Base-by-base conservation (phyloP, 2,797 vertebrate genomes). In the Ataeniobius toweri region DNA sequence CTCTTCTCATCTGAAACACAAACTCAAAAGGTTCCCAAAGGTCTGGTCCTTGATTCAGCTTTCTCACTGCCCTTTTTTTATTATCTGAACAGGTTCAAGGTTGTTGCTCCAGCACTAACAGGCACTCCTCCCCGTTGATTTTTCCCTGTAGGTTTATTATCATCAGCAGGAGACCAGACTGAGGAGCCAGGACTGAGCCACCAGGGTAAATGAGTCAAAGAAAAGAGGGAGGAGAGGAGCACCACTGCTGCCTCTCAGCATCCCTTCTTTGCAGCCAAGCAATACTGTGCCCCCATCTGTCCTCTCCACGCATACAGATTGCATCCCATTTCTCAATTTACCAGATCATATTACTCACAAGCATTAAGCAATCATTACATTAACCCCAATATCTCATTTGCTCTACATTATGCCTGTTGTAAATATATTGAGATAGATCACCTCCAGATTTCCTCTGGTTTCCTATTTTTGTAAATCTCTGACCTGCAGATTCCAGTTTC, bases 71-170 rank as follows among this genome's bases (percentile, higher is more conserved):
- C 95, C 93, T 96, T 85, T 95, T 95, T 96, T 94, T 95, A 80
- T 82, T 93, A 76, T 92, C 96, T 96, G 88, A 89, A 94, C 97
- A 97, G 97, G 96, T 93, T 89, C 89, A 77, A 82, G 87, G 90
- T 92, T 93, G 90, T 91, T 88, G 88, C 91, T 89, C 90, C 89
- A 86, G 90, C 91, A 95, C 98, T 99, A 99, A 99, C 96, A 96
- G 96, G 95, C 97, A 88, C 96, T 98, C 98, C 98, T 98, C 98
- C 98, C 97, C 97, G 0, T 98, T 99, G 98, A 97, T 99, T 98
- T 99, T 98, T 99, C 96, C 99, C 96, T 94, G 95, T 99, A 99
- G 98, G 98, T 98, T 99, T 98, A 98, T 97, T 99, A 99, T 97
- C 97, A 97, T 92, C 95, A 95, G 94, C 95, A 99, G 97, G 97